phyloP scores from a whole-genome alignment of 1,140 invertebrate genomes.

The Bacillus rossius region DNA sequence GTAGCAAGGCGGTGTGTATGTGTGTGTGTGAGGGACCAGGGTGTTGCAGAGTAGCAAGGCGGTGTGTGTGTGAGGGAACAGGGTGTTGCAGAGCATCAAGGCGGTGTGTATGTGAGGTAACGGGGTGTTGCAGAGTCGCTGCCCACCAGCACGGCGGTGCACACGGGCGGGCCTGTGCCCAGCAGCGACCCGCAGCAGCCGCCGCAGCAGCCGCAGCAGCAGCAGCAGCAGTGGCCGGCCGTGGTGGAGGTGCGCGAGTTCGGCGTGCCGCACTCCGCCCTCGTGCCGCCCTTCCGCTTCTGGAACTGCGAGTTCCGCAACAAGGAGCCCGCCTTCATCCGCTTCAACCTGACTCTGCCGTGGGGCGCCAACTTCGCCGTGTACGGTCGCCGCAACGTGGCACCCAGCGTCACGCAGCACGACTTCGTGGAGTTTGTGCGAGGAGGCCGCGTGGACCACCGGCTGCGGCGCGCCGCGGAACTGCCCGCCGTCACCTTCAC shows the following conservation, averaged over 20 bases:
- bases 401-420: constrained; percentile 91
- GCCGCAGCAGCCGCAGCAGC: constrained; percentile 5
- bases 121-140: constrained; percentile 56
- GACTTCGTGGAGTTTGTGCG: constrained; percentile 91
- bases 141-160: constrained; percentile 61
- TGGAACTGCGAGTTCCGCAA: constrained; percentile 89
- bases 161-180: constrained; percentile 30
- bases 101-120: too few relatives aligned
- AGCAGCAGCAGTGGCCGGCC: constrained; percentile 59
- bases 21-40: too few relatives aligned
- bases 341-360: constrained; percentile 84
- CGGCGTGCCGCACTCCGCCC: constrained; percentile 70
- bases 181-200: constrained; percentile 4
- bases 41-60: too few relatives aligned
- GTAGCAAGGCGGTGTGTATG: too few relatives aligned
- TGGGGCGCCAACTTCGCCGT: constrained; percentile 90
- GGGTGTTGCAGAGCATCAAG: too few relatives aligned
- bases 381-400: constrained; percentile 85
- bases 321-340: constrained; percentile 80
- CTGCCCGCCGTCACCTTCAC: constrained; percentile 41
- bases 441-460: constrained; percentile 71
- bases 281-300: constrained; percentile 82
- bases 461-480: constrained; percentile 47
- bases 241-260: constrained; percentile 75
- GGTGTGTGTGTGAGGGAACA: too few relatives aligned